These are phyloP conservation scores for Myrmecobius fasciatus DNA, from an alignment of 2,113 vertebrate genomes.

Conservation along the genomic window DNA sequence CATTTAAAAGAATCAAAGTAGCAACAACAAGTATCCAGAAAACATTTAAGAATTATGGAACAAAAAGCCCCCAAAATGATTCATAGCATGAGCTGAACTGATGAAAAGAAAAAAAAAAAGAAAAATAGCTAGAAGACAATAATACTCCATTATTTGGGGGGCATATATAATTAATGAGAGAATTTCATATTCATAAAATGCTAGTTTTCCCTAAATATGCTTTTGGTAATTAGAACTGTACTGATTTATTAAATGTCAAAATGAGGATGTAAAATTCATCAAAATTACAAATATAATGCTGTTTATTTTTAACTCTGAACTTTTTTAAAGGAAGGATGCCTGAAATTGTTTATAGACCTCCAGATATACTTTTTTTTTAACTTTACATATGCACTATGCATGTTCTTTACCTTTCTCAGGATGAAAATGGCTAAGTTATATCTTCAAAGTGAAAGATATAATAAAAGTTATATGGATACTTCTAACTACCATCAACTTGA, in stretches of 20 bases:
- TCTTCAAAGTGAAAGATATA: background rate
- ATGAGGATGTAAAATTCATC: background rate
- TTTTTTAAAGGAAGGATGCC: background rate
- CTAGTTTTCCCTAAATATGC: background rate
- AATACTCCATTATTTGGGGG: background rate
- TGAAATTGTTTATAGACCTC: background rate
- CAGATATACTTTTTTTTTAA: background rate
- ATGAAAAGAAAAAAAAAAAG: background rate
- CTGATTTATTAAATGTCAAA: constrained; percentile 12
- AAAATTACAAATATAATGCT: constrained; percentile 25
- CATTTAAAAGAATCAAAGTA: background rate
- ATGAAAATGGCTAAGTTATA: background rate
- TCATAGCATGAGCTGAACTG: background rate
- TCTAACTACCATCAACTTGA: background rate
- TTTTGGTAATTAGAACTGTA: background rate
- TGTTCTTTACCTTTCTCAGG: background rate
- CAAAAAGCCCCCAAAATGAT: background rate
- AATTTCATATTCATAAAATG: background rate
- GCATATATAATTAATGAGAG: background rate
- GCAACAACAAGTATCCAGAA: background rate
- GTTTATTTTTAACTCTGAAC: background rate
- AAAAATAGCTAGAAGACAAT: background rate
- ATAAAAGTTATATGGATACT: background rate
- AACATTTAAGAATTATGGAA: background rate
- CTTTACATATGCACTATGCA: background rate